These are phyloP conservation scores for Mimas tiliae DNA, from an alignment of 2,888 invertebrate genomes.

Conservation along the genomic window DNA sequence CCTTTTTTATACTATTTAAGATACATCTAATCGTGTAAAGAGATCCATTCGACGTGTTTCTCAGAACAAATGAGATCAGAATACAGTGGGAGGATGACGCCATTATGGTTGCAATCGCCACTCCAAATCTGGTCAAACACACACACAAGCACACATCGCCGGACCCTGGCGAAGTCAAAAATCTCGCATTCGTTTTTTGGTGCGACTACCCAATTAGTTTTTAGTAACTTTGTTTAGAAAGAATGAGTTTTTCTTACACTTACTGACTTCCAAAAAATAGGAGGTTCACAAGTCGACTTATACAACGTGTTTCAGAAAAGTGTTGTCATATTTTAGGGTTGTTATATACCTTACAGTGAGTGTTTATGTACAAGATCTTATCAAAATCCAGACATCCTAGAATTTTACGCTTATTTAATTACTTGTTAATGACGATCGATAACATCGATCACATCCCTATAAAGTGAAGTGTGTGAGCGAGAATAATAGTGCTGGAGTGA, in stretches of 20 bases:
- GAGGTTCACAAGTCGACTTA: too few species aligned
- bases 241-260: neutral
- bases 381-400: too few species aligned
- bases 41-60: constrained; percentile 13
- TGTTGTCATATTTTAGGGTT: too few species aligned
- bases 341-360: too few species aligned
- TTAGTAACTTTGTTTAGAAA: neutral
- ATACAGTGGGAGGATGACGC: constrained; percentile 23
- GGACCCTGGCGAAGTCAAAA: constrained; percentile 21
- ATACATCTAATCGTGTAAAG: neutral
- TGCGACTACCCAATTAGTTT: constrained; percentile 14
- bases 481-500: too few species aligned
- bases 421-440: too few species aligned
- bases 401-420: too few species aligned
- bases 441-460: too few species aligned
- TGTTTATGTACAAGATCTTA: too few species aligned
- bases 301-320: too few species aligned
- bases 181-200: constrained; percentile 18
- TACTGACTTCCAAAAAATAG: neutral
- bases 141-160: neutral
- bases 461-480: too few species aligned
- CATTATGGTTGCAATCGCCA: constrained; percentile 16
- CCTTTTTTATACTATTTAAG: too few species aligned
- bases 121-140: constrained; percentile 20
- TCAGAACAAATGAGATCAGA: constrained; percentile 21